Evolutionary conservation across 1,140 invertebrate genomes (phyloP).

Genomic region (Dendrolimus punctatus): DNA sequence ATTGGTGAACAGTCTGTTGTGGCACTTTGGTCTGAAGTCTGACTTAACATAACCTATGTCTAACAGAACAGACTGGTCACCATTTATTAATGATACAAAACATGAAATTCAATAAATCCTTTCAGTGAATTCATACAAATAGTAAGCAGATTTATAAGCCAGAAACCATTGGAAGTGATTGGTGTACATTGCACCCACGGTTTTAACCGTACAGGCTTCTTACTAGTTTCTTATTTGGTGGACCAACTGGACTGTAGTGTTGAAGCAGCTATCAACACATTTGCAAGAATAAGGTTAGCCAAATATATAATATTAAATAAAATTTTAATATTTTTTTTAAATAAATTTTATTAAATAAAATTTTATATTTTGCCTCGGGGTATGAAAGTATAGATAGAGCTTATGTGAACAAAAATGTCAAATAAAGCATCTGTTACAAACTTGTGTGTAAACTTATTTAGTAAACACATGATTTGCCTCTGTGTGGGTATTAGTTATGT

Average conservation of each 20-base stretch:
- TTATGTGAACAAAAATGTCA: too few species aligned
- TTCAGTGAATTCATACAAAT: constrained; percentile 80
- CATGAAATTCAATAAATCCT: constrained; percentile 7
- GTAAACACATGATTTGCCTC: too few species aligned
- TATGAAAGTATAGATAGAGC: constrained; percentile 4
- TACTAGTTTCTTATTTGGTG: constrained; percentile 93
- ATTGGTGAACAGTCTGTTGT: too few species aligned
- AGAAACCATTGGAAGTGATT: constrained; percentile 85
- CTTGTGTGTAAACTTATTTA: too few species aligned
- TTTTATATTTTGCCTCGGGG: too few species aligned
- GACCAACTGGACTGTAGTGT: constrained; percentile 84
- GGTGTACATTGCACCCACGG: constrained; percentile 99
- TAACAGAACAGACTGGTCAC: not conserved
- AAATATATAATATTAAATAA: too few species aligned
- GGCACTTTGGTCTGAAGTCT: too few species aligned
- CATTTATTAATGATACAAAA: not conserved
- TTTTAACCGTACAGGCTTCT: constrained; percentile 97
- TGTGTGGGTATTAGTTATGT: too few species aligned
- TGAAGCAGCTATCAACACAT: constrained; percentile 85
- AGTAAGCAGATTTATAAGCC: constrained; percentile 84
- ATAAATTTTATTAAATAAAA: too few species aligned
- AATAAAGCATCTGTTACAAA: too few species aligned
- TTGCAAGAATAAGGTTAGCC: constrained; percentile 80
- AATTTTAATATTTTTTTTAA: too few species aligned
- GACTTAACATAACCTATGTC: too few species aligned